phyloP scores from a whole-genome alignment of 2,888 invertebrate species.

The Rhabditophanes sp. region DNA sequence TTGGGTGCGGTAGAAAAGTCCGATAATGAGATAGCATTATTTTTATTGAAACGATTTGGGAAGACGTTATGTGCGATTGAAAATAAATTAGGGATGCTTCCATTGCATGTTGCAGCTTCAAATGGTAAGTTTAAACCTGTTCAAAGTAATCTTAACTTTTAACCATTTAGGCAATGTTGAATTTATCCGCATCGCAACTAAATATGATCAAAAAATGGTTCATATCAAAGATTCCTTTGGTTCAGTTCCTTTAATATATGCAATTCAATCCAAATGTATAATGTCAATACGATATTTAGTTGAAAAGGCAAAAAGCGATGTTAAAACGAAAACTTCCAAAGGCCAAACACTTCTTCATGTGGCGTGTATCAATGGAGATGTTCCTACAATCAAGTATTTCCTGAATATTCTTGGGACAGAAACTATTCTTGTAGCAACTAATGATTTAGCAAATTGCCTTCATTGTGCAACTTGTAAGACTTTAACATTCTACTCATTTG shows the following conservation, averaged over 20 bases:
- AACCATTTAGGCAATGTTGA: slow-evolving; percentile 29
- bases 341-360: slow-evolving; percentile 38
- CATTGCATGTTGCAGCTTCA: slow-evolving; percentile 36
- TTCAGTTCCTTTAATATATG: slow-evolving; percentile 16
- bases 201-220: slow-evolving; percentile 31
- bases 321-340: slow-evolving; percentile 8
- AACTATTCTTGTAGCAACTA: slow-evolving; percentile 25
- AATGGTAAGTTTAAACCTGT: slow-evolving; percentile 17
- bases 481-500: background rate
- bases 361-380: slow-evolving; percentile 29
- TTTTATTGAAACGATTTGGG: slow-evolving; percentile 28
- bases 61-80: slow-evolving; percentile 23
- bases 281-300: slow-evolving; percentile 27
- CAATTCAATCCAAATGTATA: slow-evolving; percentile 32
- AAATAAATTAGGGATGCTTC: slow-evolving; percentile 31
- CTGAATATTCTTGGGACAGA: slow-evolving; percentile 16
- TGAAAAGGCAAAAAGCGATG: slow-evolving; percentile 27
- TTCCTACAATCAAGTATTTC: slow-evolving; percentile 23
- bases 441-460: slow-evolving; percentile 29
- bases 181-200: slow-evolving; percentile 28
- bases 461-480: slow-evolving; percentile 35
- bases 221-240: slow-evolving; percentile 30
- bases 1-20: slow-evolving; percentile 28
- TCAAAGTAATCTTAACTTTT: background rate
- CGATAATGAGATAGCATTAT: slow-evolving; percentile 27